phyloP scores from a whole-genome alignment of 2,113 vertebrate genomes.

The Siniperca chuatsi region DNA sequence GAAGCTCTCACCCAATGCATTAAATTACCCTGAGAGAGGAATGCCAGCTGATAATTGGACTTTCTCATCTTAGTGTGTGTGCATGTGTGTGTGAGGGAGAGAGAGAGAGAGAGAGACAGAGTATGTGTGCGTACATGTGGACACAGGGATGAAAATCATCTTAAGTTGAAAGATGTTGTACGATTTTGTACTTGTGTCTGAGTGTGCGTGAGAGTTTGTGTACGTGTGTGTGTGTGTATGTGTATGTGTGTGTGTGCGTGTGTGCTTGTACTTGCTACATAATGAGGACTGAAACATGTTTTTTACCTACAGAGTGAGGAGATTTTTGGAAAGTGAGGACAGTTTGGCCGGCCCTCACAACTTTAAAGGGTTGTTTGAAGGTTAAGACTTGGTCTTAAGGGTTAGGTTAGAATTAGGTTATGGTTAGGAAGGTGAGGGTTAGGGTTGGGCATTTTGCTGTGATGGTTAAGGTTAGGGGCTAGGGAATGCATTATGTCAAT shows the following conservation, averaged over 20 bases:
- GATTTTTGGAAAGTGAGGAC: too few species aligned
- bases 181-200: slow-evolving; percentile 14
- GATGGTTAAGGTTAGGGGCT: too few species aligned
- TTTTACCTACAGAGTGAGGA: background rate
- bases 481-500: too few species aligned
- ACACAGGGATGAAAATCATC: slow-evolving; percentile 33
- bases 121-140: slow-evolving; percentile 4
- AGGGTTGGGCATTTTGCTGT: too few species aligned
- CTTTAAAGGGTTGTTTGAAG: too few species aligned
- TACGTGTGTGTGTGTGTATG: slow-evolving; percentile 16
- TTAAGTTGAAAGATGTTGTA: slow-evolving; percentile 44
- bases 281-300: too few species aligned
- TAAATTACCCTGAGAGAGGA: slow-evolving; percentile 82
- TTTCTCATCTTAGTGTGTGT: slow-evolving; percentile 70
- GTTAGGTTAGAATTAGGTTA: too few species aligned
- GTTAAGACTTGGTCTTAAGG: too few species aligned
- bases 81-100: background rate
- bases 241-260: slow-evolving; percentile 16
- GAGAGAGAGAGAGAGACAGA: background rate
- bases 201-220: too few species aligned
- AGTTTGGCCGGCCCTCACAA: too few species aligned
- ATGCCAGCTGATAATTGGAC: slow-evolving; percentile 82
- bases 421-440: too few species aligned
- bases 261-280: background rate
- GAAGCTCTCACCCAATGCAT: slow-evolving; percentile 83